Evolutionary conservation across 2,113 vertebrate genomes (phyloP).

Genomic region (Hippocampus comes): DNA sequence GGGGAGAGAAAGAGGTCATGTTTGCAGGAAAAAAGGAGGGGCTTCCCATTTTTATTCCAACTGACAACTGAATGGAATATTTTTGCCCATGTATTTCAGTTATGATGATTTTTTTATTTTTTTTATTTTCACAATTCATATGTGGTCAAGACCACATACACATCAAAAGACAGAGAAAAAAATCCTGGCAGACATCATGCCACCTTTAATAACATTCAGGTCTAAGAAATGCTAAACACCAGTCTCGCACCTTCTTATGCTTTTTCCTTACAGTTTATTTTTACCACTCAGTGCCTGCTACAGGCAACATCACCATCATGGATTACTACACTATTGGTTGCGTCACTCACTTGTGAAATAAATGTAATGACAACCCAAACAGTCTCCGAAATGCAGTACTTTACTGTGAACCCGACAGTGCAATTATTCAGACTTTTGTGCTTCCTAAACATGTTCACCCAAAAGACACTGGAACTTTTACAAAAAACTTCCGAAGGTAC

Average conservation of each 20-base stretch:
- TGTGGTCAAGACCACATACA: slow-evolving; percentile 31
- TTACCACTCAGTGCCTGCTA: background rate
- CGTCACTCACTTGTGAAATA: too few species aligned
- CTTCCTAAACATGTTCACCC: background rate
- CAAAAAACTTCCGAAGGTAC: too few species aligned
- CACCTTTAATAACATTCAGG: slow-evolving; percentile 51
- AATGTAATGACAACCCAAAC: too few species aligned
- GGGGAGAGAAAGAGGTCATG: slow-evolving; percentile 17
- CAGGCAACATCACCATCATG: background rate
- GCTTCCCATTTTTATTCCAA: slow-evolving; percentile 35
- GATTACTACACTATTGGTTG: background rate
- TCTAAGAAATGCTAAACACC: slow-evolving; percentile 11
- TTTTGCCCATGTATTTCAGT: slow-evolving; percentile 25
- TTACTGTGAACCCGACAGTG: background rate
- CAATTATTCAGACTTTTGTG: background rate
- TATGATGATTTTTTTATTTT: slow-evolving; percentile 16
- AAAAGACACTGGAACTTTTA: too few species aligned
- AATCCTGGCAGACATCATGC: slow-evolving; percentile 48
- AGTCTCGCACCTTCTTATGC: slow-evolving; percentile 22
- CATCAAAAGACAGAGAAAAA: background rate
- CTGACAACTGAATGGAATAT: slow-evolving; percentile 32
- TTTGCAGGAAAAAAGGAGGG: slow-evolving; percentile 22
- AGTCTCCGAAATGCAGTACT: too few species aligned
- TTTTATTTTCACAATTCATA: slow-evolving; percentile 16
- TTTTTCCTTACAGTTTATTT: slow-evolving; percentile 3